Evolutionary conservation across 2,888 invertebrate genomes (phyloP).

Genomic region (Cantharis flavilabris): DNA sequence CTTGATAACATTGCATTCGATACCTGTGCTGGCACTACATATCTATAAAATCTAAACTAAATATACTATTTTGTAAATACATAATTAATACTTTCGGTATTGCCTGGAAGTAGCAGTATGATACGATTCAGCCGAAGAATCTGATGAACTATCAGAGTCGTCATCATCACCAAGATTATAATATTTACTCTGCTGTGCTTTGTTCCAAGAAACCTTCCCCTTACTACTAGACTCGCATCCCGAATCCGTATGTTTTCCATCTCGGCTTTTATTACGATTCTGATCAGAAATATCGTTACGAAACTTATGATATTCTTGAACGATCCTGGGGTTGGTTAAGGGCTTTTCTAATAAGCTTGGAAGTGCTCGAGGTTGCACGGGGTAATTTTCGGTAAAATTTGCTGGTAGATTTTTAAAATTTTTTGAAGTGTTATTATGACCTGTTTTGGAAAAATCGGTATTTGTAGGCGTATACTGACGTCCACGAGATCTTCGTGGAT

Average conservation of each 20-base stretch:
- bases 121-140: not conserved
- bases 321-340: no score
- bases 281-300: not conserved
- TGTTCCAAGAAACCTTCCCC: not conserved
- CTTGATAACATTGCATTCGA: no score
- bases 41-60: no score
- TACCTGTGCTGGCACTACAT: no score
- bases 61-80: not conserved
- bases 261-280: not conserved
- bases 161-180: not conserved
- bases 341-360: not conserved
- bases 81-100: not conserved
- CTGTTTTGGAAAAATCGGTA: not conserved
- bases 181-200: not conserved
- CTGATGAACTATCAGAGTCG: not conserved
- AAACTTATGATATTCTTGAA: not conserved
- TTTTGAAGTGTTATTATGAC: not conserved
- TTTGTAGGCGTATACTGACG: not conserved
- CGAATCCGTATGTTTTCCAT: not conserved
- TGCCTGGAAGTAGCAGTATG: not conserved
- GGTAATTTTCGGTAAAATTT: not conserved
- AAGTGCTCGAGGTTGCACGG: not conserved
- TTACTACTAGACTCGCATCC: not conserved
- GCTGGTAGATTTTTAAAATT: not conserved
- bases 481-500: not conserved